Conservation (phyloP, 2,113 vertebrate genomes). For the Lethenteron camtschaticum region DNA sequence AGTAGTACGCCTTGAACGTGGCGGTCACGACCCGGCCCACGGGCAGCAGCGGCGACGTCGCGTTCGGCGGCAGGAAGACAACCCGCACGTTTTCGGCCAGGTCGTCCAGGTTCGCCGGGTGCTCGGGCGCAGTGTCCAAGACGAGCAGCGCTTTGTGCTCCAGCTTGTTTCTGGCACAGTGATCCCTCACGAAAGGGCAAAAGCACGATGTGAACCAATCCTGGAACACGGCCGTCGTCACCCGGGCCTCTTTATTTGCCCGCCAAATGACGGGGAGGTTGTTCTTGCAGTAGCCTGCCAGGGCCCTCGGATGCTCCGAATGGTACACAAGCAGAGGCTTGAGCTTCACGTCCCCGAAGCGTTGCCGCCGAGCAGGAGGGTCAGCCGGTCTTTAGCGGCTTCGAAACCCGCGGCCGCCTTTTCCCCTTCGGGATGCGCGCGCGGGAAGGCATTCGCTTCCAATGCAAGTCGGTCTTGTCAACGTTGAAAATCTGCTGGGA, state of each 20-base stretch:
- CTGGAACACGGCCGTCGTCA: not conserved
- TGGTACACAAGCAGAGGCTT: constrained; percentile 12
- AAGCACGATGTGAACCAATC: not conserved
- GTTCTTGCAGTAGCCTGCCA: not conserved
- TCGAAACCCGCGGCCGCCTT: not conserved
- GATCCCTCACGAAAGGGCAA: not conserved
- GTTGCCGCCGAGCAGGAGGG: constrained; percentile 10
- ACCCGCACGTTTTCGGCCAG: not conserved
- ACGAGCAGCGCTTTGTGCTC: not conserved
- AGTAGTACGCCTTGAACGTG: constrained; percentile 2
- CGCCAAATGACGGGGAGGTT: not conserved
- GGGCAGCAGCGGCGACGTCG: not conserved
- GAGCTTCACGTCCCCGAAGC: constrained; percentile 11
- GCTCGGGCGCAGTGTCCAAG: not conserved
- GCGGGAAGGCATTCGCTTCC: not conserved
- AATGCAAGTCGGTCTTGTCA: not conserved
- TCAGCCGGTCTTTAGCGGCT: constrained; percentile 9
- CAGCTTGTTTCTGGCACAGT: constrained; percentile 2
- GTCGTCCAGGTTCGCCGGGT: not conserved
- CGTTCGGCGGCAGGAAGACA: not conserved
- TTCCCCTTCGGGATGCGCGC: not conserved
- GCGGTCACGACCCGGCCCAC: not conserved
- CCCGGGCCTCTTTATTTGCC: not conserved
- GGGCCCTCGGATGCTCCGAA: constrained; percentile 8
- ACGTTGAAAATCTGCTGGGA: not conserved